Conservation (phyloP, 1,140 invertebrate genomes). For the Caenorhabditis latens region DNA sequence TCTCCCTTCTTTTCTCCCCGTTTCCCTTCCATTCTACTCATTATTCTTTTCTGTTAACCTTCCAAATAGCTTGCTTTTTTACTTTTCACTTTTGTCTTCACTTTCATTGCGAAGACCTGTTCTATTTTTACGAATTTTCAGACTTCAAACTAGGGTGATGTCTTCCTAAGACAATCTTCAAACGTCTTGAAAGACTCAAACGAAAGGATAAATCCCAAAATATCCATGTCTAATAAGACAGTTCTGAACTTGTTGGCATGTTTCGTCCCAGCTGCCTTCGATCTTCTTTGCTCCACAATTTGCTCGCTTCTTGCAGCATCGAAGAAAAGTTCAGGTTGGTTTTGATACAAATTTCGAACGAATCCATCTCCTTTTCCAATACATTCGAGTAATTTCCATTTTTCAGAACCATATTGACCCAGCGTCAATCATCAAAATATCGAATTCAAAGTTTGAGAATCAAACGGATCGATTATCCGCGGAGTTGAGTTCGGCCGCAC, state of each 20-base stretch:
- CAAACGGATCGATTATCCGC: conserved; percentile 26
- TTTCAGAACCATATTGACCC: conserved; percentile 33
- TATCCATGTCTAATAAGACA: neutral
- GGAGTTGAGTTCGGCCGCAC: neutral
- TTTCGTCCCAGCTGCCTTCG: too few relatives aligned
- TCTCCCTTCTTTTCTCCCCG: neutral
- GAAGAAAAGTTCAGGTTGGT: too few relatives aligned
- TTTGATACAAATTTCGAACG: too few relatives aligned
- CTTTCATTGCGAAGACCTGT: neutral
- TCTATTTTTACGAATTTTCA: neutral
- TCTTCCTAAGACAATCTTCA: neutral
- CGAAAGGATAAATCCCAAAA: too few relatives aligned
- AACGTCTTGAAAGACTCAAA: conserved; percentile 27
- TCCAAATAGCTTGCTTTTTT: neutral
- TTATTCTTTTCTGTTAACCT: neutral
- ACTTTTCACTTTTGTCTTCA: neutral
- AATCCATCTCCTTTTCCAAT: neutral
- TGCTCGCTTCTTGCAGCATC: neutral
- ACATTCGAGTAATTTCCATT: neutral
- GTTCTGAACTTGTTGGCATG: neutral
- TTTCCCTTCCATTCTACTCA: too few relatives aligned
- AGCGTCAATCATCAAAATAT: neutral
- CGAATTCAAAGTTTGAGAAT: conserved; percentile 26
- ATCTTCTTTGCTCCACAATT: too few relatives aligned
- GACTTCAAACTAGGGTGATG: neutral